Evolutionary conservation across 2,113 vertebrate species (phyloP), one percentile per base, ranked within the genome.

Genomic region (Naja naja): DNA sequence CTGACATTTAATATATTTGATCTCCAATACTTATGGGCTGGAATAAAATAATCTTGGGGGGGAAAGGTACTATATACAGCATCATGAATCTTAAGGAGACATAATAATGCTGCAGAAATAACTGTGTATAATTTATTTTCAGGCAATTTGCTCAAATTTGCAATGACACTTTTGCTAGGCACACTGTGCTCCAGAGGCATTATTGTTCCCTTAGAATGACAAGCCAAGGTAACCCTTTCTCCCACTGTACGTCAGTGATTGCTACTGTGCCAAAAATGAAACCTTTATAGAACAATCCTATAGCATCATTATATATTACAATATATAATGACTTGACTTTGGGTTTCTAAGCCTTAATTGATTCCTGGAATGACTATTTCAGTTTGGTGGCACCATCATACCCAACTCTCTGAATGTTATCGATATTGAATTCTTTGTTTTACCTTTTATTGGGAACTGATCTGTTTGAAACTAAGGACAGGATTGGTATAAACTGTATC

Each of bases 11-110:
- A 12, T 11, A 94, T 93, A 94, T 95, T 94, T 95, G 47, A 92
- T 95, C 92, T 92, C 92, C 81, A 95, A 93, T 93, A 27, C 92
- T 93, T 95, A 94, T 94, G 90, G 91, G 94, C 94, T 27, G 94
- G 92, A 96, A 95, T 96, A 95, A 69, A 96, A 95, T 96, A 95
- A 95, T 91, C 92, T 94, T 91, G 87, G 91, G 87, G 89, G 96
- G 94, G 92, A 95, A 0, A n/a, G 95, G 91, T 94, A 92, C 94
- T 96, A 95, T 96, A 96, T 95, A 95, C 88, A 92, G 95, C 94
- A 94, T 93, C 58, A 90, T 96, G 96, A 97, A 91, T 97, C 97
- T 97, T 0, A 3, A 0, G 89, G 90, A 93, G 93, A 96, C 92
- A 96, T 0, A 94, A 95, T 23, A 91, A 90, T 88, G 92, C 95